A percentile compares a stretch with the other conserved stretches of the same genome.
phyloP scores from a whole-genome alignment of 2,888 invertebrate species.

The Terebella lapidaria region DNA sequence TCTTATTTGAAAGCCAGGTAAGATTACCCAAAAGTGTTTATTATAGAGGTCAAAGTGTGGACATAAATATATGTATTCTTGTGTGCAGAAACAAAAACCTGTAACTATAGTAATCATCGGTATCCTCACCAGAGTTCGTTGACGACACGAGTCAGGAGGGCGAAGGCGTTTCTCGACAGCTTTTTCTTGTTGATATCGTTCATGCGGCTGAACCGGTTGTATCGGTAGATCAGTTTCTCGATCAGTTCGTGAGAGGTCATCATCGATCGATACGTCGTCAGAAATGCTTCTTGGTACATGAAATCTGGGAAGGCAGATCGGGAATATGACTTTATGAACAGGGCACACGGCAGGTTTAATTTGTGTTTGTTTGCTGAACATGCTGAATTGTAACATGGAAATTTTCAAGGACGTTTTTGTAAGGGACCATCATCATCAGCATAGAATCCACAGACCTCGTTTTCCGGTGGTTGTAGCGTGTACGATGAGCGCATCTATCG shows the following conservation, averaged over 20 bases:
- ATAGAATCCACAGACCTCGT: slow-evolving; percentile 10
- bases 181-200: slow-evolving; percentile 57
- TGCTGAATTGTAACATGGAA: neutral
- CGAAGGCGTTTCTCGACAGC: slow-evolving; percentile 81
- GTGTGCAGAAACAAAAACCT: too few relatives aligned
- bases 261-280: slow-evolving; percentile 95
- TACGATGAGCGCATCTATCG: slow-evolving; percentile 88
- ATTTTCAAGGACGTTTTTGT: neutral
- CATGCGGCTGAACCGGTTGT: slow-evolving; percentile 64
- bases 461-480: slow-evolving; percentile 93
- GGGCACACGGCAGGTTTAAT: too few relatives aligned
- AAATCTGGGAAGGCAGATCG: slow-evolving; percentile 43
- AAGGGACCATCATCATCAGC: neutral
- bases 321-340: too few relatives aligned
- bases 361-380: too few relatives aligned
- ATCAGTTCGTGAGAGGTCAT: slow-evolving; percentile 81
- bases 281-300: slow-evolving; percentile 94
- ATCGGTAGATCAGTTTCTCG: slow-evolving; percentile 76
- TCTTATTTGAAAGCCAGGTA: too few relatives aligned
- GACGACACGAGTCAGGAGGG: slow-evolving; percentile 86
- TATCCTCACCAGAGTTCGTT: slow-evolving; percentile 87
- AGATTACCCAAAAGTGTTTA: too few relatives aligned
- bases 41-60: too few relatives aligned
- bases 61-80: too few relatives aligned
- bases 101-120: neutral